phyloP scores from a whole-genome alignment of 2,797 vertebrate species.

The Megalops cyprinoides region DNA sequence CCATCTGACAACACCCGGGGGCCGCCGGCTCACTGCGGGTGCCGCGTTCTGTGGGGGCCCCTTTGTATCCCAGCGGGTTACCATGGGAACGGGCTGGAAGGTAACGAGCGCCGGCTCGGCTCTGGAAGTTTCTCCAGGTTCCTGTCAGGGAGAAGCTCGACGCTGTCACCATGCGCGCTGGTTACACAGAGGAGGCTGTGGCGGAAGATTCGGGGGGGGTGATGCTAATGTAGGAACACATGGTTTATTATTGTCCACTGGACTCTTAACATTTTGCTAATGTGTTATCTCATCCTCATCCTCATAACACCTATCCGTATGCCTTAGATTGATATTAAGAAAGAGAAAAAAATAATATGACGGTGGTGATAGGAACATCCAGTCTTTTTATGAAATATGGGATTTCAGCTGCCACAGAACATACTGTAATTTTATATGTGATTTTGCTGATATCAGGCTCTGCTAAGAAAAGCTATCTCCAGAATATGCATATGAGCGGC shows the following conservation, averaged over 20 bases:
- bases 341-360: background rate
- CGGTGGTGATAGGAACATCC: background rate
- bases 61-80: conserved; percentile 18
- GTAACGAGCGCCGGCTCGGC: conserved; percentile 3
- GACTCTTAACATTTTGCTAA: conserved; percentile 21
- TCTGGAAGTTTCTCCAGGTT: background rate
- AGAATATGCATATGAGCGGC: no score
- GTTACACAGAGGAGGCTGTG: background rate
- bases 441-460: background rate
- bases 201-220: background rate
- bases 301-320: background rate
- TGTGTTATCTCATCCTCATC: background rate
- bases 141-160: background rate
- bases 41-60: background rate
- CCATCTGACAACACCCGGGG: background rate
- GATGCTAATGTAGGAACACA: conserved; percentile 14
- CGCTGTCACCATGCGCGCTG: background rate
- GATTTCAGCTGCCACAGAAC: background rate
- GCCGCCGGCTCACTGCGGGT: background rate
- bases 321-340: background rate
- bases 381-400: background rate
- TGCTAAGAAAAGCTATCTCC: background rate
- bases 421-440: no score
- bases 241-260: background rate
- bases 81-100: conserved; percentile 18